Evolutionary conservation across 2,888 invertebrate species (phyloP).

Genomic region (Cheilosia soror): DNA sequence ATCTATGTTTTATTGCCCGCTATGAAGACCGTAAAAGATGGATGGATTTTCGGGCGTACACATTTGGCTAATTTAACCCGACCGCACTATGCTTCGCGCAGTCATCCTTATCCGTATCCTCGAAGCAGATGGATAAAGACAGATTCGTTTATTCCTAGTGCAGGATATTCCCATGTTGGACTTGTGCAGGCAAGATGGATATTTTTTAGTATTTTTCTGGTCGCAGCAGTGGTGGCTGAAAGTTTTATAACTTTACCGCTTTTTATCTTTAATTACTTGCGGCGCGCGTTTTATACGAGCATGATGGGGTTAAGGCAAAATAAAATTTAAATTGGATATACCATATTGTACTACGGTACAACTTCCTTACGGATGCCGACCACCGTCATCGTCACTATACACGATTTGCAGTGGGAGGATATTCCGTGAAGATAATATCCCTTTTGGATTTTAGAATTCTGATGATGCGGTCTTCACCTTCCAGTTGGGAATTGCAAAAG

Average conservation of each 20-base stretch:
- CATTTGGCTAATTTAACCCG: constrained; percentile 76
- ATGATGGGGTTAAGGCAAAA: constrained; percentile 51
- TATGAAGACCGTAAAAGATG: constrained; percentile 69
- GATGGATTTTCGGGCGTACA: constrained; percentile 74
- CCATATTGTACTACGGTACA: constrained; percentile 20
- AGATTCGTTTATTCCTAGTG: constrained; percentile 37
- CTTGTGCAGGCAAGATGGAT: constrained; percentile 30
- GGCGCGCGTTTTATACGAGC: constrained; percentile 68
- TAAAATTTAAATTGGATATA: constrained; percentile 74
- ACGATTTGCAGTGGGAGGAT: not conserved
- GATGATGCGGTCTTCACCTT: constrained; percentile 63
- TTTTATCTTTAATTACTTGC: constrained; percentile 78
- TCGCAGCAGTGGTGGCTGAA: constrained; percentile 75
- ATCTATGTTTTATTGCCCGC: constrained; percentile 72
- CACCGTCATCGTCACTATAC: not conserved
- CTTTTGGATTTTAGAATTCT: constrained; percentile 54
- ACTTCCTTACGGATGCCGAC: constrained; percentile 31
- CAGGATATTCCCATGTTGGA: constrained; percentile 51
- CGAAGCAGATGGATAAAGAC: constrained; percentile 69
- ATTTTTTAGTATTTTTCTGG: constrained; percentile 64
- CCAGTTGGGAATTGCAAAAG: constrained; percentile 55
- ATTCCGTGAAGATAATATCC: constrained; percentile 54
- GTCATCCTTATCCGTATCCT: constrained; percentile 40
- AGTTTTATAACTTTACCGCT: constrained; percentile 78
- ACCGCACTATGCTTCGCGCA: constrained; percentile 38